A percentile compares a stretch with the other conserved stretches of the same genome.
Evolutionary conservation across 2,888 invertebrate species (phyloP).

Genomic region (Eubasilissa splendida): DNA sequence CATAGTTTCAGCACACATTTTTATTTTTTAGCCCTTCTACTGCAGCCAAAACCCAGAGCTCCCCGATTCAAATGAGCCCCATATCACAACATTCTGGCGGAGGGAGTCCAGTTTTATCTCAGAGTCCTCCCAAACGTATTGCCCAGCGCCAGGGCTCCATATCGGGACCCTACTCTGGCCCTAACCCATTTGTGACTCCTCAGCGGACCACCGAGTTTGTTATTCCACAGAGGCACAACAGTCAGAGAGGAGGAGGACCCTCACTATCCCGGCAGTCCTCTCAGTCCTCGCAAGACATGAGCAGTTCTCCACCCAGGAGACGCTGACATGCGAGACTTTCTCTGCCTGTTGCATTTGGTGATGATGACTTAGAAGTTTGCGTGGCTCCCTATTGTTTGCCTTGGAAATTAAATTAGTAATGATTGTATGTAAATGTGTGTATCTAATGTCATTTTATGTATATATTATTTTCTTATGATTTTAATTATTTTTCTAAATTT

Average conservation of each 20-base stretch:
- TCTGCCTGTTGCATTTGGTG: slow-evolving; percentile 51
- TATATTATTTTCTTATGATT: too few relatives aligned
- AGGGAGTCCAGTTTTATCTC: slow-evolving; percentile 41
- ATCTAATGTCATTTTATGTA: too few relatives aligned
- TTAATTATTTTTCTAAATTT: too few relatives aligned
- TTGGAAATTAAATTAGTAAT: slow-evolving; percentile 50
- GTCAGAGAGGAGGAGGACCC: slow-evolving; percentile 59
- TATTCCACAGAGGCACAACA: slow-evolving; percentile 67
- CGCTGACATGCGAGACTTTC: slow-evolving; percentile 57
- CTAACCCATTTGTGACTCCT: slow-evolving; percentile 67
- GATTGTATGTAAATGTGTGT: background rate
- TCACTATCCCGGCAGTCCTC: slow-evolving; percentile 53
- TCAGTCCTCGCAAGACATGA: slow-evolving; percentile 53
- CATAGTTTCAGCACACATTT: background rate
- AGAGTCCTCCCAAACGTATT: slow-evolving; percentile 56
- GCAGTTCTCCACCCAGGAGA: slow-evolving; percentile 51
- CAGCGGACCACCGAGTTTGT: slow-evolving; percentile 68
- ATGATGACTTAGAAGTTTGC: slow-evolving; percentile 50
- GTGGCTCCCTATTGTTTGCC: slow-evolving; percentile 54
- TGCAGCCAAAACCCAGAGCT: slow-evolving; percentile 18
- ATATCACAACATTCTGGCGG: slow-evolving; percentile 43
- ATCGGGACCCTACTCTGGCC: slow-evolving; percentile 64
- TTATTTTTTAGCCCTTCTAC: background rate
- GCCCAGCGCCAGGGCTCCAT: slow-evolving; percentile 64
- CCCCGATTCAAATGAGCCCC: slow-evolving; percentile 46